Evolutionary conservation across 2,888 invertebrate species (phyloP).

Genomic region (Glyphotaelius pellucidus): DNA sequence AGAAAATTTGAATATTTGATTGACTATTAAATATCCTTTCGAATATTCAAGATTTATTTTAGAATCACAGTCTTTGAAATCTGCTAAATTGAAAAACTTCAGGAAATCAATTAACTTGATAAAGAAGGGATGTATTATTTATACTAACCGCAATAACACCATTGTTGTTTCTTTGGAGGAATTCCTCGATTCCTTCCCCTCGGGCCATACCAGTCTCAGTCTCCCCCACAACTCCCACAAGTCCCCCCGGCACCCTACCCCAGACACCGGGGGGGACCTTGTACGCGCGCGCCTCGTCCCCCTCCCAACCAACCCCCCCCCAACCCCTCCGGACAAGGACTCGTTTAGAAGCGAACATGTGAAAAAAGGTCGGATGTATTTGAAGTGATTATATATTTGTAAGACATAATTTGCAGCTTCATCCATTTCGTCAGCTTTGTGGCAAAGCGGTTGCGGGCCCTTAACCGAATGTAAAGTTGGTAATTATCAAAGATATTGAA

Average conservation of each 20-base stretch:
- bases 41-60: neutral
- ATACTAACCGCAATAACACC: constrained; percentile 39
- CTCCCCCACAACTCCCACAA: neutral
- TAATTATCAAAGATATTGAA: too few relatives aligned
- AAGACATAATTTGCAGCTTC: neutral
- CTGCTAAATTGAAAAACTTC: neutral
- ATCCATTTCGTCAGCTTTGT: neutral
- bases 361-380: neutral
- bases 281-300: constrained; percentile 9
- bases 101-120: constrained; percentile 31
- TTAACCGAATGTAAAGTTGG: too few relatives aligned
- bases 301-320: neutral
- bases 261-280: neutral
- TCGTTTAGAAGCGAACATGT: neutral
- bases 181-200: constrained; percentile 42
- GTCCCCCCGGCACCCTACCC: neutral
- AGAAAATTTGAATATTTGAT: neutral
- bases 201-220: constrained; percentile 13
- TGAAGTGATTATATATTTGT: neutral
- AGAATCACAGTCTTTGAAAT: neutral
- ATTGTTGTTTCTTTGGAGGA: constrained; percentile 35
- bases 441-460: neutral
- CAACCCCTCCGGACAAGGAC: neutral
- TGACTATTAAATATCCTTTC: neutral
- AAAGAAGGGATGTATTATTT: constrained; percentile 25